Percentiles rank a stretch among this genome's conserved stretches.
Conservation (phyloP, 1,140 invertebrate species). For the Trichomalopsis sarcophagae region DNA sequence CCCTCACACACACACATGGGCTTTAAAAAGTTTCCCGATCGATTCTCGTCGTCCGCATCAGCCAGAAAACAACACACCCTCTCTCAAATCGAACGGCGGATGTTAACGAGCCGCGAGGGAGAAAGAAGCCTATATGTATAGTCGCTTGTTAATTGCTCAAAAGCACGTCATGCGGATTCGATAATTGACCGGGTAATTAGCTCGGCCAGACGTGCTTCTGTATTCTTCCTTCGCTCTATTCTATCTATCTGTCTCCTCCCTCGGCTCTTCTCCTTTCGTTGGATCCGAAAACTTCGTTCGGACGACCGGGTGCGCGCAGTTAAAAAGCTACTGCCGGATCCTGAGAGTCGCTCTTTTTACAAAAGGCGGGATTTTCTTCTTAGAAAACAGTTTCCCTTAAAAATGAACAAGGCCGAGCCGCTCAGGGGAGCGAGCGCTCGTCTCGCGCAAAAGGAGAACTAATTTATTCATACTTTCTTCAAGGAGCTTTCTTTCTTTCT, state of each 20-base stretch:
- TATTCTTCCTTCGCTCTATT: background rate
- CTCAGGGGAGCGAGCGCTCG: background rate
- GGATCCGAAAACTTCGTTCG: background rate
- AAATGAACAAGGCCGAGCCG: background rate
- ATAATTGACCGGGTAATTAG: conserved; percentile 29
- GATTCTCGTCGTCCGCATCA: background rate
- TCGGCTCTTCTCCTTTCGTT: background rate
- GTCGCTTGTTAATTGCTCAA: conserved; percentile 1
- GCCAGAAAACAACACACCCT: background rate
- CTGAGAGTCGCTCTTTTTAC: background rate
- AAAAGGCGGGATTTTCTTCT: conserved; percentile 3
- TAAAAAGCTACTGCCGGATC: background rate
- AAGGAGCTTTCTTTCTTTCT: background rate
- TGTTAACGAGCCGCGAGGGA: background rate
- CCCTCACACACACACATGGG: no score
- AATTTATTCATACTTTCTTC: conserved; percentile 5
- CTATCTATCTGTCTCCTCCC: background rate
- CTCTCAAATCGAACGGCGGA: background rate
- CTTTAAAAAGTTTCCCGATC: background rate
- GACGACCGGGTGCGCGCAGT: background rate
- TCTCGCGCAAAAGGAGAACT: background rate
- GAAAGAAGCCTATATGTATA: background rate
- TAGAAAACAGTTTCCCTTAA: conserved; percentile 1
- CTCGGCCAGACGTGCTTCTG: background rate
- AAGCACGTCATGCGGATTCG: conserved; percentile 10